Conservation (phyloP, 2,113 vertebrate genomes). For the Pterocles orientalis region DNA sequence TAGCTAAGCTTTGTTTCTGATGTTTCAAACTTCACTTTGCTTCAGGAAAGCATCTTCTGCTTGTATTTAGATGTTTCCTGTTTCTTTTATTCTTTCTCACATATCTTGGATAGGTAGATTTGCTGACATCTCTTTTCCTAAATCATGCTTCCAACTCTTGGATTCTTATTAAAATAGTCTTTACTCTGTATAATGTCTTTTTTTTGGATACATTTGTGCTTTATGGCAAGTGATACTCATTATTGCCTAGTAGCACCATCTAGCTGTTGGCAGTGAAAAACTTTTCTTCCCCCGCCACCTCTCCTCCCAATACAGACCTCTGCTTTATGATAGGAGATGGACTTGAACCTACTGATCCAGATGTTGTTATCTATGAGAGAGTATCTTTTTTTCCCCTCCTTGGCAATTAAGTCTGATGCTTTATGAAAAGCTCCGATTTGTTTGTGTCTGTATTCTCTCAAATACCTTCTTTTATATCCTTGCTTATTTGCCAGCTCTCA, state of each 20-base stretch:
- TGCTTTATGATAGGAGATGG: neutral
- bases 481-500: neutral
- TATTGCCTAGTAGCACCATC: conserved; percentile 59
- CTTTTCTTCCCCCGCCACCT: too few relatives aligned
- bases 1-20: neutral
- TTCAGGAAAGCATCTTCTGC: neutral
- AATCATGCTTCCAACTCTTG: neutral
- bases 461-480: neutral
- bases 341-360: neutral
- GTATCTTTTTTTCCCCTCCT: neutral
- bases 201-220: neutral
- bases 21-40: neutral
- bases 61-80: neutral
- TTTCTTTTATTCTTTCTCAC: neutral
- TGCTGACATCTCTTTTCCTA: neutral
- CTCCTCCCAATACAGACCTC: too few relatives aligned
- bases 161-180: neutral
- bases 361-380: neutral
- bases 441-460: neutral
- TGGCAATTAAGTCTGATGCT: neutral
- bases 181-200: neutral
- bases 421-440: neutral
- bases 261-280: conserved; percentile 43
- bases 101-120: neutral
- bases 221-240: neutral